These are phyloP conservation scores for Chaetoderma sp. DNA, from an alignment of 2,888 invertebrate genomes.

Conservation along the genomic window DNA sequence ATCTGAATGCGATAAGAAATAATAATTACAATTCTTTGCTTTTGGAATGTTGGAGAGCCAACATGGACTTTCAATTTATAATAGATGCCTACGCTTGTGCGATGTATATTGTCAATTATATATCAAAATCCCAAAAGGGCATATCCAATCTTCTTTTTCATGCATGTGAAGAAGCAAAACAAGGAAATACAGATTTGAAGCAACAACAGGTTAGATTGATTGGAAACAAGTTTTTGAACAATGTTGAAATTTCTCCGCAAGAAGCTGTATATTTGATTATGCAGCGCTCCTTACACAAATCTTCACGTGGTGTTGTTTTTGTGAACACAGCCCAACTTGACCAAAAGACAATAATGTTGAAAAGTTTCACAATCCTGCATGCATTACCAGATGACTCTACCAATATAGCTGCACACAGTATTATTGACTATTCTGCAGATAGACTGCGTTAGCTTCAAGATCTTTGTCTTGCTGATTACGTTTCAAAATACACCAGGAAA, in stretches of 20 bases:
- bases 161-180: conserved; percentile 1
- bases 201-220: background rate
- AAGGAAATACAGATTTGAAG: background rate
- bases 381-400: conserved; percentile 3
- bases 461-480: conserved; percentile 10
- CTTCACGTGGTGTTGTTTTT: background rate
- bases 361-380: background rate
- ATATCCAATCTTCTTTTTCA: conserved; percentile 2
- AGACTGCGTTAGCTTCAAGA: background rate
- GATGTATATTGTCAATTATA: conserved; percentile 2
- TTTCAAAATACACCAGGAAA: no score
- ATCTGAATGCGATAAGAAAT: conserved; percentile 1
- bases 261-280: conserved; percentile 9
- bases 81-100: conserved; percentile 15
- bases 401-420: background rate
- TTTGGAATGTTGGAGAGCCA: conserved; percentile 8
- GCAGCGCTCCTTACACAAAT: background rate
- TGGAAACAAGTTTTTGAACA: conserved; percentile 8
- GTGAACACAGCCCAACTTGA: background rate
- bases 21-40: conserved; percentile 17
- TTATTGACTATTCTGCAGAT: background rate
- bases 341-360: background rate
- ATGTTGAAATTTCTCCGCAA: conserved; percentile 6
- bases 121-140: background rate
- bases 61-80: conserved; percentile 21